A percentile compares a stretch with the other conserved stretches of the same genome.
These are phyloP conservation scores for Parnassius smintheus DNA, from an alignment of 2,888 invertebrate species.

Conservation along the genomic window DNA sequence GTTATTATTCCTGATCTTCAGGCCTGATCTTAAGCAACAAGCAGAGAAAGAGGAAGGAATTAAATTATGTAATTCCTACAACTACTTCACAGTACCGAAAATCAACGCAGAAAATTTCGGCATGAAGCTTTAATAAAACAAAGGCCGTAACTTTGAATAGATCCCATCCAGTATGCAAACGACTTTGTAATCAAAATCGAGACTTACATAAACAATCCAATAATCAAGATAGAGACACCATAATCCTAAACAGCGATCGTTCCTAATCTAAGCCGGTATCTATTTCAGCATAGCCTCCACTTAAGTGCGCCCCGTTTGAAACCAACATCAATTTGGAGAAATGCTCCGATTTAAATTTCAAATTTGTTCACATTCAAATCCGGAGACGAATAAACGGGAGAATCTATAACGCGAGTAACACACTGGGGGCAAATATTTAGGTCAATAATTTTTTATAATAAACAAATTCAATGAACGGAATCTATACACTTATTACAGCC, in stretches of 20 bases:
- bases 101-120: neutral
- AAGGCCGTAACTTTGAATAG: conserved; percentile 24
- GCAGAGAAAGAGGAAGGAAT: too few species aligned
- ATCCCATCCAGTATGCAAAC: conserved; percentile 32
- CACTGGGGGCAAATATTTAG: conserved; percentile 2
- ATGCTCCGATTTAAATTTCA: conserved; percentile 48
- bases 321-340: conserved; percentile 43
- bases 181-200: conserved; percentile 29
- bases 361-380: conserved; percentile 39
- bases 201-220: conserved; percentile 24
- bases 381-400: conserved; percentile 25
- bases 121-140: conserved; percentile 9
- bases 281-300: conserved; percentile 31
- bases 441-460: too few species aligned
- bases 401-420: conserved; percentile 9
- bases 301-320: conserved; percentile 22
- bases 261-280: conserved; percentile 34
- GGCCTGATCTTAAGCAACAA: too few species aligned
- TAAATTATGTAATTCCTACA: too few species aligned
- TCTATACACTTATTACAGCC: too few species aligned
- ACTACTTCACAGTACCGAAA: neutral
- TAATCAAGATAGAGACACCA: conserved; percentile 29
- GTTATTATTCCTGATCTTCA: too few species aligned
- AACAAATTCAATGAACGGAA: too few species aligned
- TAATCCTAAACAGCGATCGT: conserved; percentile 36